Conservation (phyloP, 2,797 vertebrate genomes). For the Argya squamiceps region DNA sequence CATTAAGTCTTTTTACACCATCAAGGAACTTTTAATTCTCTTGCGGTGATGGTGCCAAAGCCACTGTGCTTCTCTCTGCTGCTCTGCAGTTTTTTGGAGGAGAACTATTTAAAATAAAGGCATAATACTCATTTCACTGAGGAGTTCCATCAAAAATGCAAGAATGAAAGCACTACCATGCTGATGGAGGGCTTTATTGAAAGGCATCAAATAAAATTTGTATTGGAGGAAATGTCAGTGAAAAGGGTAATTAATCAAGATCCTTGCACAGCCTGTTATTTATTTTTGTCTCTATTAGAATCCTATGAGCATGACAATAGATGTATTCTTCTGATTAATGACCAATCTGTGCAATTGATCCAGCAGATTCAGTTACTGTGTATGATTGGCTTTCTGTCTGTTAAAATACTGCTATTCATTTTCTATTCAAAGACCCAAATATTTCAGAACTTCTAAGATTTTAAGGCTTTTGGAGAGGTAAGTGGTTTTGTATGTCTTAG, state of each 20-base stretch:
- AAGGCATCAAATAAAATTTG: conserved; percentile 36
- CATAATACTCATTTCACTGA: neutral
- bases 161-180: neutral
- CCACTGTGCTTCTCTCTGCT: neutral
- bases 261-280: neutral
- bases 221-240: conserved; percentile 19
- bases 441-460: neutral
- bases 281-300: conserved; percentile 28
- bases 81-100: neutral
- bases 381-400: neutral
- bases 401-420: neutral
- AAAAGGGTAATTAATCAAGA: conserved; percentile 53
- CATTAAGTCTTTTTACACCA: neutral
- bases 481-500: neutral
- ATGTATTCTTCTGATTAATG: neutral
- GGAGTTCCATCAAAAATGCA: neutral
- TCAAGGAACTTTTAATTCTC: neutral
- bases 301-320: conserved; percentile 17
- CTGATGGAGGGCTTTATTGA: conserved; percentile 8
- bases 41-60: neutral
- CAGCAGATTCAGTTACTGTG: neutral
- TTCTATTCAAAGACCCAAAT: neutral
- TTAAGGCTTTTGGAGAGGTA: neutral
- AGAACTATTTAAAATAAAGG: neutral
- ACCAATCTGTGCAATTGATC: neutral